Evolutionary conservation across 1,140 invertebrate genomes (phyloP), one percentile per base, ranked within the genome.

Genomic region (Armadillidium nasatum): DNA sequence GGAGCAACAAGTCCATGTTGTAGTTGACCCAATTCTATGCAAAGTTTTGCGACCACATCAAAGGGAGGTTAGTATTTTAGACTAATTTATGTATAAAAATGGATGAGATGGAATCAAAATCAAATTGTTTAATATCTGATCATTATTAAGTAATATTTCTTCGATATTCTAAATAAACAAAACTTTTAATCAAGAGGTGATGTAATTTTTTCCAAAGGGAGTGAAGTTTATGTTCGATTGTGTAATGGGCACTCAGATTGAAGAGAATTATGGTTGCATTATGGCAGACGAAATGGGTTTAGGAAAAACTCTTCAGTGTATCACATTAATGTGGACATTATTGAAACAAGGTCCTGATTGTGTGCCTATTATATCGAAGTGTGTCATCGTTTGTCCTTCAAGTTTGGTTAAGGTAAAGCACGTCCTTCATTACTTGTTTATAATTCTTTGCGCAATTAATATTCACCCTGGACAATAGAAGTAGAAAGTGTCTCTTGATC

Each of bases 211-310:
- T 67, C 11, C 84, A 44, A 80, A 88, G 88, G 98, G 98, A 44
- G 97, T 99, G 0, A 96, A 97, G 83, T 99, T 99, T 85, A 98
- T 99, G 96, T 99, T 98, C 84, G 96, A 99, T 84, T 99, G 97
- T 88, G 96, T 99, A 0, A 98, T 94, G 45, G 98, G 97, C 15
- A 86, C 88, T 76, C 90, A 94, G 83, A 97, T 98, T 78, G 91
- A 93, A 78, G 87, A 90, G 81, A 93, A 91, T 77, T 93, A 89
- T 87, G 96, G 97, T 3, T 98, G 96, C 83, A 98, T 99, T 54
- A 98, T 99, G 96, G 96, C 96, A 44, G 96, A 99, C 87, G 96
- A 98, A 89, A 98, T 99, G 96, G 95, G 93, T 44, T 80, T 93
- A 7, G 97, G 97, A 0, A 99, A 99, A 85, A 99, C 98, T 10